Base-by-base conservation (phyloP, 1,140 invertebrate genomes). In the Atta texana region DNA sequence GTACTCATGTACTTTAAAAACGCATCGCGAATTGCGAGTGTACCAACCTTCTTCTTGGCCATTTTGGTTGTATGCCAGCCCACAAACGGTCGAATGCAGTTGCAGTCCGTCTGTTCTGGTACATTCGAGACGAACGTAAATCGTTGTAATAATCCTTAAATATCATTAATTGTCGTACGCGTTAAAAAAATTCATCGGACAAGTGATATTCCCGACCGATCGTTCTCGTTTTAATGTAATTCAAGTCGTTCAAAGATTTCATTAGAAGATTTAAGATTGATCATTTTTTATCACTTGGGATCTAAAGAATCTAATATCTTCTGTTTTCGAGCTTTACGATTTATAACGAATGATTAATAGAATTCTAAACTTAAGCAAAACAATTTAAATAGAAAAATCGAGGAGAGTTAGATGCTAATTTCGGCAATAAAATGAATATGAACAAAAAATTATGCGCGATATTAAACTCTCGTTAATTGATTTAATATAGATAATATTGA, bases 11-110 rank as follows among this genome's bases (percentile, higher is more conserved):
- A 18, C 53, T 6, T 18, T 39, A n/a, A 34, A 12, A 39, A 39
- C 18, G 16, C 31, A 71, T 0, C 14, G 10, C 7, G 51, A 53
- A 57, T 55, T 18, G 18, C 21, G 10, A 16, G 10, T 24, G 10
- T 49, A 21, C 6, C 21, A 18, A 77, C 16, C 16, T 71, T 85
- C 1, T 74, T 55, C 39, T 49, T 7, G 61, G n/a, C 12, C 34
- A 3, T 51, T n/a, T n/a, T 31, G n/a, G n/a, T 63, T 77, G 69
- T 28, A 21, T 21, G 12, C 53, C 55, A 82, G 2, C 24, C 24
- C 31, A n/a, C 31, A 1, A 21, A 44, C 61, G 24, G 7, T 44
- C n/a, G 49, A 55, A 57, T 76, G 39, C 49, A 87, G 74, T 90
- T 72, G 31, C 39, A 55, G 18, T 44, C 34, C 57, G 24, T 76